These are phyloP conservation scores for Oncopeltus fasciatus DNA, from an alignment of 1,140 invertebrate species.

Conservation along the genomic window DNA sequence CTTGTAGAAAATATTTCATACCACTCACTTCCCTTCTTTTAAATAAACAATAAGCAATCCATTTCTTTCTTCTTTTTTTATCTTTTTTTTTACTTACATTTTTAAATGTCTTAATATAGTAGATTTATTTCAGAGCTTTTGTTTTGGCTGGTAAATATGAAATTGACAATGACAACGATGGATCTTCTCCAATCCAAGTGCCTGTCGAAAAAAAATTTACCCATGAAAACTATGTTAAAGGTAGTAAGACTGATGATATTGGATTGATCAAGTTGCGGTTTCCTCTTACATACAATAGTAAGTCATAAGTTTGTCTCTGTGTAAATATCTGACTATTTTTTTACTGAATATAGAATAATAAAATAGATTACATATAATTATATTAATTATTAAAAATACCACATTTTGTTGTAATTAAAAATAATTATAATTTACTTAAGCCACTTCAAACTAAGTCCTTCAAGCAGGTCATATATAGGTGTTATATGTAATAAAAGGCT, in stretches of 20 bases:
- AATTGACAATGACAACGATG: constrained; percentile 28
- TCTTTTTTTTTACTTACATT: not conserved
- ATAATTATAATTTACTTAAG: too few species aligned
- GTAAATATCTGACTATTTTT: not conserved
- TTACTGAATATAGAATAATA: not conserved
- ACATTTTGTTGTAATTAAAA: too few species aligned
- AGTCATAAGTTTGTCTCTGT: constrained; percentile 2
- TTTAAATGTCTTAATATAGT: not conserved
- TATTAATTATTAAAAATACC: too few species aligned
- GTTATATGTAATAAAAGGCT: too few species aligned
- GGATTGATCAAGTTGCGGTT: constrained; percentile 33
- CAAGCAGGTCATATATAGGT: too few species aligned
- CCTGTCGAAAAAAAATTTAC: constrained; percentile 25
- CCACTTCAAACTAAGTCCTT: too few species aligned
- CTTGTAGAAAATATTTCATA: not conserved
- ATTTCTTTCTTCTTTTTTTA: not conserved
- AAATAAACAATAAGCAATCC: not conserved
- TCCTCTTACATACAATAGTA: constrained; percentile 30
- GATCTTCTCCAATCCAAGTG: constrained; percentile 29
- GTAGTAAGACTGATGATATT: constrained; percentile 34
- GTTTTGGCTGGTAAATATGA: constrained; percentile 30
- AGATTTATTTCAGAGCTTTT: constrained; percentile 18
- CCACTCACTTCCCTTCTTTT: not conserved
- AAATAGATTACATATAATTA: too few species aligned
- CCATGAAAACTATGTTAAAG: constrained; percentile 32